Conservation (phyloP, 2,113 vertebrate genomes). For the Pseudolaguvia tuberculata region DNA sequence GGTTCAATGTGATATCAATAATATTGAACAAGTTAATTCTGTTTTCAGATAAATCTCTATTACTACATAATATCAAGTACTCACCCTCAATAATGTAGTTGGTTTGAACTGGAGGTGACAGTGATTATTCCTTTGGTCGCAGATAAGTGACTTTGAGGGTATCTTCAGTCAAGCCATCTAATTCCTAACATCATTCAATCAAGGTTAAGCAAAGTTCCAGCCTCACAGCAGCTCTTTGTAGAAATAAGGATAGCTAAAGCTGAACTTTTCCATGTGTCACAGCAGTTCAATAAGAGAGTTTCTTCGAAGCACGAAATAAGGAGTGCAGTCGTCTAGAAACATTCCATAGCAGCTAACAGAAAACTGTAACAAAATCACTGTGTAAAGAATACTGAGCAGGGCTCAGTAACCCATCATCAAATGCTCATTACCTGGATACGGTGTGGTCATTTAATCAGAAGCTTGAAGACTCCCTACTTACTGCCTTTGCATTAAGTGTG, state of each 20-base stretch:
- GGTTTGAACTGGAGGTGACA: background rate
- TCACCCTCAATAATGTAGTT: background rate
- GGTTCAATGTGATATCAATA: background rate
- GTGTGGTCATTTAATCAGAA: too few species aligned
- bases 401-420: too few species aligned
- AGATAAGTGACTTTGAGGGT: background rate
- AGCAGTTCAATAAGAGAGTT: background rate
- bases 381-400: background rate
- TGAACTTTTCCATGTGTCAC: slow-evolving; percentile 3
- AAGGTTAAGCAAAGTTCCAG: background rate
- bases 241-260: background rate
- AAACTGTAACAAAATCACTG: background rate
- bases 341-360: background rate
- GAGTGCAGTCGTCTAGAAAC: background rate
- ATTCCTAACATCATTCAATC: background rate
- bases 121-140: background rate
- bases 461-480: too few species aligned
- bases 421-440: too few species aligned
- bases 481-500: too few species aligned
- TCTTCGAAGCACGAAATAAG: background rate
- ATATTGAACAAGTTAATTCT: too few species aligned
- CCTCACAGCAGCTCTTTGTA: background rate
- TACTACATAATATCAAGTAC: background rate
- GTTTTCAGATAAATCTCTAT: background rate
- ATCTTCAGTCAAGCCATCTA: background rate